Evolutionary conservation across 2,888 invertebrate genomes (phyloP).

Genomic region (Sphinx pinastri): DNA sequence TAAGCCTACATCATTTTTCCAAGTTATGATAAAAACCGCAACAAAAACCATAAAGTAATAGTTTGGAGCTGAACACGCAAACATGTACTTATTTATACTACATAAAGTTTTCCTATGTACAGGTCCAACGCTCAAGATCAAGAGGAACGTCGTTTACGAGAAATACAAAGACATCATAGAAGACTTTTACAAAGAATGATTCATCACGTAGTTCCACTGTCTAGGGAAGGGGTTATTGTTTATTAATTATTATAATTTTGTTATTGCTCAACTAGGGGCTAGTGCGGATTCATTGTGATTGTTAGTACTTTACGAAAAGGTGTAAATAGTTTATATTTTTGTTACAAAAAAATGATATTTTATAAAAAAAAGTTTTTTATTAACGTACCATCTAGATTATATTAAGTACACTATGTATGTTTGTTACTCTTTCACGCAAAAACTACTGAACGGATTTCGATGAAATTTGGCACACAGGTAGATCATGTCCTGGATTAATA

Average conservation of each 20-base stretch:
- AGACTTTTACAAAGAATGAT: conserved; percentile 87
- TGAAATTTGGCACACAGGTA: too few species aligned
- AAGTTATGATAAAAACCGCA: too few species aligned
- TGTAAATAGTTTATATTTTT: conserved; percentile 73
- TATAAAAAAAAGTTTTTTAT: conserved; percentile 36
- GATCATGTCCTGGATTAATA: too few species aligned
- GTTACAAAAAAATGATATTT: conserved; percentile 63
- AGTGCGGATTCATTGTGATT: conserved; percentile 64
- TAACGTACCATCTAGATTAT: conserved; percentile 33
- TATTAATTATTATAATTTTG: conserved; percentile 53
- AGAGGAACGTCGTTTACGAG: conserved; percentile 89
- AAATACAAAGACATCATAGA: conserved; percentile 92
- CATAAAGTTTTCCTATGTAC: conserved; percentile 48
- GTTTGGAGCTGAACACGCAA: too few species aligned
- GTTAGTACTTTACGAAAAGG: conserved; percentile 50
- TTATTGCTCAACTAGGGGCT: conserved; percentile 75
- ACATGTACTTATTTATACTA: background rate
- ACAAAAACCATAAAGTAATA: too few species aligned
- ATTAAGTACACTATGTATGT: conserved; percentile 38
- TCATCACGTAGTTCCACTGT: conserved; percentile 44
- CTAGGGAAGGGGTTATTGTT: conserved; percentile 51
- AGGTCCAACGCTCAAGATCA: conserved; percentile 95
- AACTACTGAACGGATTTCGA: too few species aligned
- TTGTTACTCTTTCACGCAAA: too few species aligned
- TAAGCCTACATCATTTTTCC: too few species aligned